Conservation (phyloP, 2,113 vertebrate species). For the Vombatus ursinus region DNA sequence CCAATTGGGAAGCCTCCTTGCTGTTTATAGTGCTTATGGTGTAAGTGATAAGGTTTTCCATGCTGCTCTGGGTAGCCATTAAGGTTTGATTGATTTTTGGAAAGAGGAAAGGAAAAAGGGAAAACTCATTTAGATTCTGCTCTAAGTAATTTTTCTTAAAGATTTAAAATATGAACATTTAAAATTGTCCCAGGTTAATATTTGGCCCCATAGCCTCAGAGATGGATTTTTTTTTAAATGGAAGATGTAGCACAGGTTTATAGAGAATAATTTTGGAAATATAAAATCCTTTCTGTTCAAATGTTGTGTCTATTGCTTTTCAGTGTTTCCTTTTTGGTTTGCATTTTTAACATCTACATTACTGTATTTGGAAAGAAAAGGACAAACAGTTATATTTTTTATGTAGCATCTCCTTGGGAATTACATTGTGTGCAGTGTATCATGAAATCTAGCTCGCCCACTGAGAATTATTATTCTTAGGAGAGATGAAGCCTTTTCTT, state of each 20-base stretch:
- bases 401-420: conserved; percentile 25
- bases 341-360: conserved; percentile 29
- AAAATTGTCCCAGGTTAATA: conserved; percentile 43
- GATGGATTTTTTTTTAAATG: conserved; percentile 15
- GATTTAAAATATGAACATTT: conserved; percentile 39
- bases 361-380: conserved; percentile 51
- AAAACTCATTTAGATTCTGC: conserved; percentile 31
- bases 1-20: conserved; percentile 43
- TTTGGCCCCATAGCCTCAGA: neutral
- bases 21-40: conserved; percentile 21
- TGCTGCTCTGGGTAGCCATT: conserved; percentile 32
- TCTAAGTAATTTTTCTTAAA: conserved; percentile 33
- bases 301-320: conserved; percentile 22
- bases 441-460: conserved; percentile 38
- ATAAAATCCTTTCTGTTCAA: conserved; percentile 1
- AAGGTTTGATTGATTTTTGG: conserved; percentile 51
- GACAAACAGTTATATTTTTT: conserved; percentile 29
- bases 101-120: conserved; percentile 40
- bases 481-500: conserved; percentile 19
- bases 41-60: conserved; percentile 48
- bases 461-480: conserved; percentile 42
- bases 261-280: conserved; percentile 43
- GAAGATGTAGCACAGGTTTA: neutral
- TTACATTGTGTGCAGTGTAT: neutral
- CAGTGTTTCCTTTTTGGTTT: conserved; percentile 27